phyloP scores from a whole-genome alignment of 92 coral and sea anemone genomes.

The Palythoa heliodiscus region DNA sequence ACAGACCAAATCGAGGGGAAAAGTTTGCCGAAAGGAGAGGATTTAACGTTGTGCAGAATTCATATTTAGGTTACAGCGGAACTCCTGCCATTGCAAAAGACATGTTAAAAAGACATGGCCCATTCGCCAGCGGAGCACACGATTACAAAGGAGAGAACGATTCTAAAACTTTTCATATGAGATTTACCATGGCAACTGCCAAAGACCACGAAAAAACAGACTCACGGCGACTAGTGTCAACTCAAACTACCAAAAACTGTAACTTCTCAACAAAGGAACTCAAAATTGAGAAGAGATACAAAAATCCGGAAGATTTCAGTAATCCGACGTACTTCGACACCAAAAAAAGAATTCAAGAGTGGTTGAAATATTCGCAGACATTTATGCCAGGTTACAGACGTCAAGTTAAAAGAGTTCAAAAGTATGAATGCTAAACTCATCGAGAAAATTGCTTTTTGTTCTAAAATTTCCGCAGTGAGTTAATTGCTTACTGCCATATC shows the following conservation, averaged over 20 bases:
- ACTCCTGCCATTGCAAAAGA: not conserved
- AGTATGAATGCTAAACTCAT: conserved; percentile 5
- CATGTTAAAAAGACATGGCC: conserved; percentile 2
- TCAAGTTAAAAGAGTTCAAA: conserved; percentile 49
- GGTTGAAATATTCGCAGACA: conserved; percentile 66
- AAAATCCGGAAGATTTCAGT: conserved; percentile 70
- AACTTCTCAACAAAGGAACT: conserved; percentile 69
- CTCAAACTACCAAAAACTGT: conserved; percentile 32
- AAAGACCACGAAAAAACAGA: not conserved
- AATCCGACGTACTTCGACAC: conserved; percentile 72
- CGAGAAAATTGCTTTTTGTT: not conserved
- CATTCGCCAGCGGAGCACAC: not conserved
- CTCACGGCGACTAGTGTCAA: not conserved
- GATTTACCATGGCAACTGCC: conserved; percentile 2
- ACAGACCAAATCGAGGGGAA: conserved; percentile 13
- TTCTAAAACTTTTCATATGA: not conserved
- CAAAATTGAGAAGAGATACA: conserved; percentile 61
- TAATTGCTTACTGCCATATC: not conserved
- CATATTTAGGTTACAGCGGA: conserved; percentile 10
- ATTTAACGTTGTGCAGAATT: not conserved
- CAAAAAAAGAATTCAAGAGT: conserved; percentile 66
- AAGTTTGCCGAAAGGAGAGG: not conserved
- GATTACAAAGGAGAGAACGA: not conserved
- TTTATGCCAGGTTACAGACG: conserved; percentile 66
- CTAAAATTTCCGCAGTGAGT: not conserved